Conservation (phyloP, 2,113 vertebrate genomes). For the Antechinus stuartii region DNA sequence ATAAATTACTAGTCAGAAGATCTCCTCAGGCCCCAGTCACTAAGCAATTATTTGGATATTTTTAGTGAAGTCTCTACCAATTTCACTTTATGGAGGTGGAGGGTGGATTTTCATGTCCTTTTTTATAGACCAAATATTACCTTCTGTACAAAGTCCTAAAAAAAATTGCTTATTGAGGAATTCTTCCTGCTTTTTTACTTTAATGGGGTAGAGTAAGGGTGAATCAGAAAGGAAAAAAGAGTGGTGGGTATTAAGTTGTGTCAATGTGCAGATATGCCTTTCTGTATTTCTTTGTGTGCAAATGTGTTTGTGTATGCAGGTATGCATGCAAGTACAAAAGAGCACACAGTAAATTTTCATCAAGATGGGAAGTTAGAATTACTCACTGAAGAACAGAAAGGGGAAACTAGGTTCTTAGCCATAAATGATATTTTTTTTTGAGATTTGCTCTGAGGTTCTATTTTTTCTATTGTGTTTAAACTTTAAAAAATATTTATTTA, state of each 20-base stretch:
- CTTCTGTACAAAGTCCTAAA: neutral
- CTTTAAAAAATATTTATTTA: too few species aligned
- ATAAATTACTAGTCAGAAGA: neutral
- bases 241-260: neutral
- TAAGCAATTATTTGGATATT: neutral
- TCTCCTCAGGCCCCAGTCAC: neutral
- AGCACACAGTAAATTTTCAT: neutral
- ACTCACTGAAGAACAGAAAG: neutral
- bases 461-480: neutral
- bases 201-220: neutral
- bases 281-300: too few species aligned
- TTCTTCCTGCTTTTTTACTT: neutral
- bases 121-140: neutral
- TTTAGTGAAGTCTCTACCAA: neutral
- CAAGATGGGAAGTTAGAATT: neutral
- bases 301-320: too few species aligned
- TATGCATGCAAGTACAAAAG: neutral
- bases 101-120: neutral
- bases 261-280: neutral
- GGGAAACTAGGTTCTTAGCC: neutral
- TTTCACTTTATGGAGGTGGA: neutral
- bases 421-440: neutral
- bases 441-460: neutral
- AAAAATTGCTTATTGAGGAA: neutral
- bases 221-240: neutral